Base-by-base conservation (phyloP, 1,140 invertebrate species). In the Chironomus striatipennis region DNA sequence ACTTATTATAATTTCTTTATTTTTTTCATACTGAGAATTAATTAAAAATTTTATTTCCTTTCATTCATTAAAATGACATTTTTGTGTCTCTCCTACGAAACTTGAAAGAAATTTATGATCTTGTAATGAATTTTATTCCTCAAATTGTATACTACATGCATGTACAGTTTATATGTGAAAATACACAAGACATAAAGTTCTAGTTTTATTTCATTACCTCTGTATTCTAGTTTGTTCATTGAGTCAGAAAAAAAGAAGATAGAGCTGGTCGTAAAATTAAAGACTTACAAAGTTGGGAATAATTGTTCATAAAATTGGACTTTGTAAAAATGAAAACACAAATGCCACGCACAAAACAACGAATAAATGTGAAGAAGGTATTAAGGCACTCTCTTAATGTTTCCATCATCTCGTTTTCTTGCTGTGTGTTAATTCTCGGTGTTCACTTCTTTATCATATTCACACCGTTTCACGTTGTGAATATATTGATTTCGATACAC, bases 281-380 rank as follows among this genome's bases (percentile, higher is more conserved):
- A 10, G 15, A 15, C 47, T 57, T 57, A 57, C 47, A 57, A 57
- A 57, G 47, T 57, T 57, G 47, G 47, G n/a, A 57, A 57, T 57
- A 57, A 57, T 57, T 57, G 47, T 57, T 57, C 47, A 57, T 57
- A 57, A 57, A 57, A 57, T 57, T 57, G 47, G n/a, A 57, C 12
- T 57, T 57, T n/a, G 47, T 15, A 12, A 57, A 15, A 57, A n/a
- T 57, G n/a, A 57, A 57, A n/a, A 12, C 47, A 57, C 8, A 57
- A 57, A 57, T 5, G 24, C 47, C 9, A 57, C 12, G n/a, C 12
- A 57, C 12, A 57, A 57, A 34, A 57, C 12, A 10, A 57, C 47
- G 47, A n/a, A 57, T 12, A 57, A 12, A 57, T 15, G 12, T 12
- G n/a, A 57, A n/a, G 47, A 57, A 57, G 47, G 47, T 57, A 57